Evolutionary conservation across 2,888 invertebrate species (phyloP).

Genomic region (Amitus sp.): DNA sequence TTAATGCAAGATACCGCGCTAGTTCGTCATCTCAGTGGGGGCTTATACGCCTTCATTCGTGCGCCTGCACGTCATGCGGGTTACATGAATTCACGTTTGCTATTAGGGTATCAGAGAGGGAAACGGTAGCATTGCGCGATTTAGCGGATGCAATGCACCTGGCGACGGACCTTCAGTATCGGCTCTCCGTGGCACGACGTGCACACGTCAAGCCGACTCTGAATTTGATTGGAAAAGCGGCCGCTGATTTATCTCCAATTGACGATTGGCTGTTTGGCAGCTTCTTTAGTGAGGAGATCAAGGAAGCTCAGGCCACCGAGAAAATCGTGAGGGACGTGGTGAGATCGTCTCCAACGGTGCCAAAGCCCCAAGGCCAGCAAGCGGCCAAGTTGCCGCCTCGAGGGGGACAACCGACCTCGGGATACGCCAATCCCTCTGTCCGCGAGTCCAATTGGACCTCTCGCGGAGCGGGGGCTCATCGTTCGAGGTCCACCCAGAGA

Average conservation of each 20-base stretch:
- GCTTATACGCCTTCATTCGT: no score
- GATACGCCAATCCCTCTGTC: constrained; percentile 15
- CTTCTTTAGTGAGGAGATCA: constrained; percentile 8
- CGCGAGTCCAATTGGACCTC: not conserved
- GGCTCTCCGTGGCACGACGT: constrained; percentile 2
- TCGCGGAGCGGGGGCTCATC: constrained; percentile 10
- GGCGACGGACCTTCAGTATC: constrained; percentile 8
- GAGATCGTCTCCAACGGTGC: not conserved
- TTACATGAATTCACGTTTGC: no score
- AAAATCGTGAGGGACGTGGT: constrained; percentile 1
- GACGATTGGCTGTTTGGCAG: constrained; percentile 16
- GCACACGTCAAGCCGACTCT: constrained; percentile 11
- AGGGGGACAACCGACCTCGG: not conserved
- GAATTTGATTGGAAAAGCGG: constrained; percentile 5
- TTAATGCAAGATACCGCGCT: no score
- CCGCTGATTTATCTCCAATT: constrained; percentile 7
- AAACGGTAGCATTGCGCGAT: not conserved
- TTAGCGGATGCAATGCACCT: constrained; percentile 10
- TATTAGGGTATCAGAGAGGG: no score
- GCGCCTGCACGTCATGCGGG: no score
- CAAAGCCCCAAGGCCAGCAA: no score
- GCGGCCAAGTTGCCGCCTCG: not conserved
- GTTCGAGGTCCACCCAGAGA: no score
- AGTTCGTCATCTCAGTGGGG: no score
- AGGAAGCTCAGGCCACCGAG: constrained; percentile 7